Evolutionary conservation across 2,888 invertebrate genomes (phyloP).

Genomic region (Pyrocoelia pectoralis): DNA sequence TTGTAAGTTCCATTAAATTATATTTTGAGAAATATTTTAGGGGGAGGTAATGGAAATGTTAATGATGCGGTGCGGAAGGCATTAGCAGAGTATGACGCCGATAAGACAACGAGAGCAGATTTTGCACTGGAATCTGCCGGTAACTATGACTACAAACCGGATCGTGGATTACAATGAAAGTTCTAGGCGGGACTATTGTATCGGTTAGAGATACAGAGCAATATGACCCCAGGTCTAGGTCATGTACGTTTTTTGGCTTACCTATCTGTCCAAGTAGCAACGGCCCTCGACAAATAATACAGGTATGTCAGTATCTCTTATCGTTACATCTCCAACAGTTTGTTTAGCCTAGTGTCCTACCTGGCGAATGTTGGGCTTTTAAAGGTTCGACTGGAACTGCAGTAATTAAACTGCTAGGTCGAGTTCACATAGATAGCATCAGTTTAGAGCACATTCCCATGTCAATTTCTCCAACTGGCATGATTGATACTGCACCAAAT

Average conservation of each 20-base stretch:
- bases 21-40: no score
- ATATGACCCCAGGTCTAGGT: constrained; percentile 52
- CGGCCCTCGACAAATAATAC: constrained; percentile 60
- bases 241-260: constrained; percentile 57
- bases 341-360: constrained; percentile 66
- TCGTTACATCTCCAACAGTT: background rate
- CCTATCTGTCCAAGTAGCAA: constrained; percentile 59
- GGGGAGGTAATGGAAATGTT: background rate
- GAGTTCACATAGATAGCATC: constrained; percentile 71
- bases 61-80: constrained; percentile 29
- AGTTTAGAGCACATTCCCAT: constrained; percentile 82
- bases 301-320: constrained; percentile 51
- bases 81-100: no score
- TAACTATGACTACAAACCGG: no score
- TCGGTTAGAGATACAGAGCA: constrained; percentile 56
- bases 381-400: constrained; percentile 75
- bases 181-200: constrained; percentile 56
- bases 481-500: constrained; percentile 73
- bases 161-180: no score
- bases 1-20: no score
- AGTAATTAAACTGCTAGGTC: constrained; percentile 75
- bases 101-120: no score
- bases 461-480: constrained; percentile 76
- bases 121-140: no score
- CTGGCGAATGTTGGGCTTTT: constrained; percentile 91